Conservation (phyloP, 2,888 invertebrate species). For the Tenthredo distinguenda region DNA sequence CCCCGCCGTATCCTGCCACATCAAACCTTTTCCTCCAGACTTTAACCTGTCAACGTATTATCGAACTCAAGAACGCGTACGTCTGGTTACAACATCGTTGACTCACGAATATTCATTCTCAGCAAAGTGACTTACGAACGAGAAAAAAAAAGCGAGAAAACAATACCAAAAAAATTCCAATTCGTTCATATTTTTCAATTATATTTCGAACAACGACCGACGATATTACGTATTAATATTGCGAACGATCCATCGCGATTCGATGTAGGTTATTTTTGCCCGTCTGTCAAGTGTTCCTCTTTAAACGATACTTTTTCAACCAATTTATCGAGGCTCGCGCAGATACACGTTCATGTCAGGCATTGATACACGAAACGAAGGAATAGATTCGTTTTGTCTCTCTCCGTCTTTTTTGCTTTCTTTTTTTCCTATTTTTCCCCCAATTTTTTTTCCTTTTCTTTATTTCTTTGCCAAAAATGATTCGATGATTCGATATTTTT, state of each 20-base stretch:
- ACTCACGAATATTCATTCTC: not conserved
- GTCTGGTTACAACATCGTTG: not conserved
- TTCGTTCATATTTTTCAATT: no score
- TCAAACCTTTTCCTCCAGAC: not conserved
- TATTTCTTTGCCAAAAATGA: no score
- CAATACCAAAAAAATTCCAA: no score
- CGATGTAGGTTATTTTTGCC: no score
- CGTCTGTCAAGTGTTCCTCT: no score
- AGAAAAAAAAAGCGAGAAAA: not conserved
- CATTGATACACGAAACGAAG: not conserved
- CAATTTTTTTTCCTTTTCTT: not conserved
- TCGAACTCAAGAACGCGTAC: not conserved
- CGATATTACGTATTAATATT: no score
- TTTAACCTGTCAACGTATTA: not conserved
- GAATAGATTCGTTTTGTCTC: not conserved
- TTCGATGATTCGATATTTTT: constrained; percentile 2
- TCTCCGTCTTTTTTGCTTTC: not conserved
- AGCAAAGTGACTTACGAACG: not conserved
- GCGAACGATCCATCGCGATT: no score
- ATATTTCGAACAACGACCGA: no score
- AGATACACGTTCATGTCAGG: no score
- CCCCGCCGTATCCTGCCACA: not conserved
- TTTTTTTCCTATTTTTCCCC: not conserved
- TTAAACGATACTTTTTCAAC: no score
- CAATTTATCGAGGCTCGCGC: no score